A percentile compares a stretch with the other conserved stretches of the same genome.
phyloP scores from a whole-genome alignment of 2,888 invertebrate genomes.

The Idaea dimidiata region DNA sequence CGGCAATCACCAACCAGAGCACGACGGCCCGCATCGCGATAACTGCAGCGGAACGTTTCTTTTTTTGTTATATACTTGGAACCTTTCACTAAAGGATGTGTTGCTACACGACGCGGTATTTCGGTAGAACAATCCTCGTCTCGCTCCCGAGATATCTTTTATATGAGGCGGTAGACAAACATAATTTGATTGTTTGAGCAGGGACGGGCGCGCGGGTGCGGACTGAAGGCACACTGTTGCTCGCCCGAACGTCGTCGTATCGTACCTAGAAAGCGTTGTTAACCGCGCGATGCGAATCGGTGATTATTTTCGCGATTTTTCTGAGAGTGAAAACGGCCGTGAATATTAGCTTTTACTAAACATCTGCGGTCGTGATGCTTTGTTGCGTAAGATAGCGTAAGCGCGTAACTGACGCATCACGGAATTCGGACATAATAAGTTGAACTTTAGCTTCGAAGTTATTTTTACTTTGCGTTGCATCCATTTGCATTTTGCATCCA shows the following conservation, averaged over 20 bases:
- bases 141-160: conserved; percentile 33
- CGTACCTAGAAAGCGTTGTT: conserved; percentile 64
- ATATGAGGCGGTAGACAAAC: conserved; percentile 49
- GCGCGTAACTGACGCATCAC: conserved; percentile 21
- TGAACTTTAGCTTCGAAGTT: conserved; percentile 15
- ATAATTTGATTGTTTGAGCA: conserved; percentile 35
- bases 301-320: conserved; percentile 63
- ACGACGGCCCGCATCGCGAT: conserved; percentile 55
- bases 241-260: conserved; percentile 30
- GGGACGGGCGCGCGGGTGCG: conserved; percentile 51
- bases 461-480: no score
- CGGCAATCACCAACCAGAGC: conserved; percentile 49
- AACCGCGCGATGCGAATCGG: conserved; percentile 51
- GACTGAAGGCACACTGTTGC: conserved; percentile 51
- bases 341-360: conserved; percentile 52
- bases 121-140: conserved; percentile 16
- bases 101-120: conserved; percentile 47
- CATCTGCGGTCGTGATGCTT: conserved; percentile 38
- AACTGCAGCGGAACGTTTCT: conserved; percentile 48
- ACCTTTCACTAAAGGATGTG: conserved; percentile 65
- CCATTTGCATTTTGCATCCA: no score
- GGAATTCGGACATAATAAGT: conserved; percentile 11
- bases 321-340: conserved; percentile 63
- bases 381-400: conserved; percentile 50
- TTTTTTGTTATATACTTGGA: conserved; percentile 66